These are phyloP conservation scores for Colius striatus DNA, from an alignment of 2,113 vertebrate genomes.

Conservation along the genomic window DNA sequence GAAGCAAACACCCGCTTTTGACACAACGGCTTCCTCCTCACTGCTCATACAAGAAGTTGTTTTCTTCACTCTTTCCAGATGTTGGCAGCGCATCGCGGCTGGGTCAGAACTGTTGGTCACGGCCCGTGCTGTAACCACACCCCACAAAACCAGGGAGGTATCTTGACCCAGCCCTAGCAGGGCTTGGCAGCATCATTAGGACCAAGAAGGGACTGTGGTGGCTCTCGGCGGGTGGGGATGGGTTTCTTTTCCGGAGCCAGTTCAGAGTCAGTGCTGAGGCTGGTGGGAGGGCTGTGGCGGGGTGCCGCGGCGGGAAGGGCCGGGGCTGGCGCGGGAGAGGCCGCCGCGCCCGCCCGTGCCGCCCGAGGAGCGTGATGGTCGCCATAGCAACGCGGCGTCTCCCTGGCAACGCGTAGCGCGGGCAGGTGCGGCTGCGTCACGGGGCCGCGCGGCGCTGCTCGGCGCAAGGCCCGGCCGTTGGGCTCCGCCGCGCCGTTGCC, in stretches of 20 bases:
- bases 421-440: slow-evolving; percentile 72
- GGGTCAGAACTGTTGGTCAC: background rate
- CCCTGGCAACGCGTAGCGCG: slow-evolving; percentile 78
- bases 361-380: slow-evolving; percentile 86
- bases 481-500: slow-evolving; percentile 86
- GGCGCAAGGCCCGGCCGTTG: slow-evolving; percentile 88
- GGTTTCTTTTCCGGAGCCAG: background rate
- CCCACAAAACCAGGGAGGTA: background rate
- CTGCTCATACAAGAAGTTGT: accelerated
- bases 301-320: background rate
- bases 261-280: background rate
- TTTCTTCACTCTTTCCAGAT: background rate
- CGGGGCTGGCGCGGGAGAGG: slow-evolving; percentile 69
- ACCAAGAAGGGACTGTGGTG: background rate
- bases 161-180: background rate
- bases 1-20: background rate
- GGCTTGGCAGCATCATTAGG: background rate
- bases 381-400: slow-evolving; percentile 80
- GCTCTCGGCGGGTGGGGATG: background rate
- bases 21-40: background rate
- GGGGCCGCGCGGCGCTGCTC: slow-evolving; percentile 81
- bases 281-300: background rate
- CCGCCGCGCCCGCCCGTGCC: slow-evolving; percentile 77
- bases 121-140: background rate
- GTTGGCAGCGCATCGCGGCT: background rate